Base-by-base conservation (phyloP, 2,888 invertebrate species). In the Epinotia nisella region DNA sequence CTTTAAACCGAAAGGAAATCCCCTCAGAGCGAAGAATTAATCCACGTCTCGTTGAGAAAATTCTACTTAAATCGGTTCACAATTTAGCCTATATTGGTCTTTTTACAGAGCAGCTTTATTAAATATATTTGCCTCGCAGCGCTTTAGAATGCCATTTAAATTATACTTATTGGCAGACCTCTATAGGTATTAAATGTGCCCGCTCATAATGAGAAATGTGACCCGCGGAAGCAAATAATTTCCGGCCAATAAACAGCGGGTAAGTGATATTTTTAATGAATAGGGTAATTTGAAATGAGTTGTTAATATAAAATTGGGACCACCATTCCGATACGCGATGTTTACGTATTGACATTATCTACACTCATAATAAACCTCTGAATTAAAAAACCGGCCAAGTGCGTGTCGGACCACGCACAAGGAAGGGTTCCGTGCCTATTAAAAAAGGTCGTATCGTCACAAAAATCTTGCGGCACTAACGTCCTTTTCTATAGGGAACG, bases 1-100 rank as follows among this genome's bases (percentile, higher is more conserved):
- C 78, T 78, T 82, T 80, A 81, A 82, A 82, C 78, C 78, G 76
- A 79, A 82, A 81, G 78, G 75, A 81, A 85, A 84, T 79, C 80
- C 78, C 78, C 76, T 76, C 77, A 75, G 75, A 76, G 80, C 77
- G 79, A 82, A 80, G 79, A 83, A 83, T 83, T 82, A 82, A 84
- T 83, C 80, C 81, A 71, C 80, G 76, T 81, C 81, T 78, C 77
- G 70, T 75, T 76, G 78, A 78, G 78, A 84, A 79, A 81, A 82
- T 80, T 68, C 76, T 81, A 77, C 77, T 74, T 78, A 79, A 82
- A 84, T 79, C 78, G 76, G 76, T 79, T 79, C 77, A 64, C 79
- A 76, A 80, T 82, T 83, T 82, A 79, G 78, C 77, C 77, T 75
- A 75, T 81, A 77, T 78, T 69, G 70, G 74, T 74, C 68, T 75